Percentiles rank a stretch among this genome's conserved stretches.
Evolutionary conservation across 2,797 vertebrate species (phyloP).

Genomic region (Scleropages formosus): DNA sequence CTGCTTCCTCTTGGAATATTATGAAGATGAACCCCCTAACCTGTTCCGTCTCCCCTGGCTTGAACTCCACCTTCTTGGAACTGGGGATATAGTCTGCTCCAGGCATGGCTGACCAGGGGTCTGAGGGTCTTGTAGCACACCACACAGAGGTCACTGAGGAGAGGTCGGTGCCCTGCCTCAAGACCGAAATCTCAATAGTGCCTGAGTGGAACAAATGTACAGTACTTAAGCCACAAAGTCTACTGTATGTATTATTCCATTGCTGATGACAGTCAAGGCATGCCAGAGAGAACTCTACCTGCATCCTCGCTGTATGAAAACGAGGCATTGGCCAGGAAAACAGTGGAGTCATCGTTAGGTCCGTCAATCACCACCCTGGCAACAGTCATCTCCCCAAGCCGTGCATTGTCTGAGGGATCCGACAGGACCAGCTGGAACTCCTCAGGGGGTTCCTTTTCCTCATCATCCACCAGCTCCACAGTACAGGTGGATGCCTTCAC

Average conservation of each 20-base stretch:
- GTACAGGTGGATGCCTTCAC: slow-evolving; percentile 83
- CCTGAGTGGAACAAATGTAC: slow-evolving; percentile 62
- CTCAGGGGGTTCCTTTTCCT: slow-evolving; percentile 90
- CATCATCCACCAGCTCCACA: slow-evolving; percentile 85
- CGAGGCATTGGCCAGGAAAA: slow-evolving; percentile 80
- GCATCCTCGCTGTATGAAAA: slow-evolving; percentile 88
- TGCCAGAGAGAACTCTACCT: slow-evolving; percentile 63
- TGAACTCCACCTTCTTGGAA: slow-evolving; percentile 94
- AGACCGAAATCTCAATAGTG: slow-evolving; percentile 84
- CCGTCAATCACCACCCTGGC: slow-evolving; percentile 85
- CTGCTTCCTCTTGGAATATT: neutral
- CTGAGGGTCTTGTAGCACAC: slow-evolving; percentile 88
- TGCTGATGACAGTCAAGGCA: neutral
- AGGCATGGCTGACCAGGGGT: slow-evolving; percentile 87
- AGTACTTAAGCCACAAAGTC: neutral
- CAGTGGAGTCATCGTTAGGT: slow-evolving; percentile 88
- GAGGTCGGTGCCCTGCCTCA: slow-evolving; percentile 86
- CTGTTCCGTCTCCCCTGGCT: slow-evolving; percentile 83
- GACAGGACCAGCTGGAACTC: slow-evolving; percentile 88
- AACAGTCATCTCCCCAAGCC: slow-evolving; percentile 66
- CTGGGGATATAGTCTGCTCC: slow-evolving; percentile 93
- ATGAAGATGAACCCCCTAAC: slow-evolving; percentile 51
- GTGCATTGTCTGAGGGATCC: slow-evolving; percentile 79
- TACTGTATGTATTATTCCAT: neutral
- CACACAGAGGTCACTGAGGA: slow-evolving; percentile 84